Evolutionary conservation across 2,888 invertebrate genomes (phyloP).

Genomic region (Lypha dubia): DNA sequence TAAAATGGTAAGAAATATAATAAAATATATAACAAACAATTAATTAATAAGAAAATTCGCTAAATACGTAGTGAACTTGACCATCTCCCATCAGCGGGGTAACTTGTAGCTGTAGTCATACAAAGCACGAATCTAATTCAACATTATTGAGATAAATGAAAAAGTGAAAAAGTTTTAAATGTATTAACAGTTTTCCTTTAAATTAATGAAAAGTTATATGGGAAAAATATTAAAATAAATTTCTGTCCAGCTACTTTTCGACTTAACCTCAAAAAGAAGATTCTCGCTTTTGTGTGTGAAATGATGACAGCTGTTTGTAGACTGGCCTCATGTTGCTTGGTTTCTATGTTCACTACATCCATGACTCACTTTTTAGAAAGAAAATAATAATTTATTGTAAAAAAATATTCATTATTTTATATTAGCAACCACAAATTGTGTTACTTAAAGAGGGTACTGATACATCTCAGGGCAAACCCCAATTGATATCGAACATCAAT

Average conservation of each 20-base stretch:
- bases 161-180: background rate
- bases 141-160: background rate
- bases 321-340: constrained; percentile 76
- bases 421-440: constrained; percentile 98
- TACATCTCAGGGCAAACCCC: constrained; percentile 96
- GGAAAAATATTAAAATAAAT: background rate
- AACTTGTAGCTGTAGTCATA: background rate
- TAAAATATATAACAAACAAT: constrained; percentile 72
- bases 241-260: background rate
- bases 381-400: background rate
- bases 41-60: background rate
- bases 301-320: constrained; percentile 45
- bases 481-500: constrained; percentile 98
- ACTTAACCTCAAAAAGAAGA: constrained; percentile 74
- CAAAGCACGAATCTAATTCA: background rate
- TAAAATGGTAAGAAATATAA: constrained; percentile 78
- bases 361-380: constrained; percentile 57
- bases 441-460: constrained; percentile 99
- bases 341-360: constrained; percentile 32
- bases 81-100: constrained; percentile 27
- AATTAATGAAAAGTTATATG: too few species aligned
- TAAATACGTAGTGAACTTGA: background rate
- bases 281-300: constrained; percentile 66
- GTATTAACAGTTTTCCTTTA: background rate
- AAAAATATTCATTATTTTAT: constrained; percentile 68